Evolutionary conservation across 92 coral and sea anemone genomes (phyloP).

Genomic region (Muricea muricata): DNA sequence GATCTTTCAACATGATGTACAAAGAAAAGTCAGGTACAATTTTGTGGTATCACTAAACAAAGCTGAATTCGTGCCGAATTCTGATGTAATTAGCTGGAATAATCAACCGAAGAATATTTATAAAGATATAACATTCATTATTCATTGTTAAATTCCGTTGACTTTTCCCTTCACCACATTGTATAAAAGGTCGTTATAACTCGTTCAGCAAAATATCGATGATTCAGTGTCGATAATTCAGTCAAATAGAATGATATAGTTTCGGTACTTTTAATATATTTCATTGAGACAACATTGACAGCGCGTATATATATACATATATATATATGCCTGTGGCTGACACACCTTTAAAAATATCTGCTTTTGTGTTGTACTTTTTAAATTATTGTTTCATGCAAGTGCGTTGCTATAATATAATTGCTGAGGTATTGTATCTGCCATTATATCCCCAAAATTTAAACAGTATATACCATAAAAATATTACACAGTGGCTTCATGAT

Average conservation of each 20-base stretch:
- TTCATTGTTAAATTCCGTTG: background rate
- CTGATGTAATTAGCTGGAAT: background rate
- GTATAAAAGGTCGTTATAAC: background rate
- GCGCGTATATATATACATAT: background rate
- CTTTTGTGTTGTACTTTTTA: background rate
- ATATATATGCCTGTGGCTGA: background rate
- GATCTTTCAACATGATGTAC: constrained; percentile 1
- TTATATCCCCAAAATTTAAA: background rate
- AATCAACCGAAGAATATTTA: constrained; percentile 10
- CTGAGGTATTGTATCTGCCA: background rate
- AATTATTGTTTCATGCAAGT: background rate
- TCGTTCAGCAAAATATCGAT: background rate
- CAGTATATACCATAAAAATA: background rate
- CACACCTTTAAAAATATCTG: constrained; percentile 5
- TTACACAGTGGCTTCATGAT: background rate
- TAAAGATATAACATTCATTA: background rate
- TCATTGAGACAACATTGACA: too few species aligned
- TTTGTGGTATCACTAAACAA: too few species aligned
- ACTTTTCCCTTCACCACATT: background rate
- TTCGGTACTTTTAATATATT: too few species aligned
- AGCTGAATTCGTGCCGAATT: background rate
- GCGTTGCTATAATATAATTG: background rate
- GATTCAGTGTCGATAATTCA: background rate
- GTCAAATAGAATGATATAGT: too few species aligned
- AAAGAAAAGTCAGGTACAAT: background rate